These are phyloP conservation scores for Propithecus deckenii DNA, from an alignment of 2,797 vertebrate species.

Conservation along the genomic window DNA sequence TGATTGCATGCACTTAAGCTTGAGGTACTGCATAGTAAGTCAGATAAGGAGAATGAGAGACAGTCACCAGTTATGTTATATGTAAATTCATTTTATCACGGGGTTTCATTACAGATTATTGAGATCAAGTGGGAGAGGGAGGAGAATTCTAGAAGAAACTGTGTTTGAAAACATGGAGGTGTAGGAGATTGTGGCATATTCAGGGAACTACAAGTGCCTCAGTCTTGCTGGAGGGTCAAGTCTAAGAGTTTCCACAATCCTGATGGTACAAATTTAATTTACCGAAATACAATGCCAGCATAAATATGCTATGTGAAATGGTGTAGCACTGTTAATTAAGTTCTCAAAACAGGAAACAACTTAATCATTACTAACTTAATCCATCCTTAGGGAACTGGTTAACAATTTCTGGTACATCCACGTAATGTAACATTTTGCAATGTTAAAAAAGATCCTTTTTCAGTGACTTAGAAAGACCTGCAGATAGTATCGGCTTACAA, in stretches of 20 bases:
- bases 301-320: not conserved
- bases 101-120: not conserved
- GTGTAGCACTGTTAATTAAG: not conserved
- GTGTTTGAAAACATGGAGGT: not conserved
- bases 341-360: not conserved
- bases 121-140: not conserved
- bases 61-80: not conserved
- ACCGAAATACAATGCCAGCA: not conserved
- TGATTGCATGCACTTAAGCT: fast-evolving
- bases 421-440: not conserved
- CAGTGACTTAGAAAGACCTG: not conserved
- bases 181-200: not conserved
- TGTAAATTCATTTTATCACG: not conserved
- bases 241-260: not conserved
- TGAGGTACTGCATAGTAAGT: not conserved
- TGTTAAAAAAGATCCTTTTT: not conserved
- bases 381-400: not conserved
- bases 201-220: not conserved
- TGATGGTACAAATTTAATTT: not conserved
- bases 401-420: not conserved
- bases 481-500: not conserved
- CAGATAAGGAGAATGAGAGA: not conserved
- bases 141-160: not conserved
- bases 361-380: not conserved
- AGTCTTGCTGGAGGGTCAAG: not conserved